phyloP scores from a whole-genome alignment of 2,797 vertebrate genomes.

The Octomys mimax region DNA sequence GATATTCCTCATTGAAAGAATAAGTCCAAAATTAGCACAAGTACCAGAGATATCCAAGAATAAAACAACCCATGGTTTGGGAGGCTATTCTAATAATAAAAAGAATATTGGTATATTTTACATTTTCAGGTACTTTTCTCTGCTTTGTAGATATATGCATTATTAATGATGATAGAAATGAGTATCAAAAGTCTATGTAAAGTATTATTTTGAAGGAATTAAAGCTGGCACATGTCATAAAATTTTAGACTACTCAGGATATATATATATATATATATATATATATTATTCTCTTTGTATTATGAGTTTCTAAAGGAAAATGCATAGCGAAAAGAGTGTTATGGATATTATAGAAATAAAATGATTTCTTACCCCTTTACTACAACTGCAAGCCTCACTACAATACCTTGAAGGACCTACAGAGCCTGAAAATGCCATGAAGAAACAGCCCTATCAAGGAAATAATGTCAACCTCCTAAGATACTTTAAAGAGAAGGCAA shows the following conservation, averaged over 20 bases:
- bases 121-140: not conserved
- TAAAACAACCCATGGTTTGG: not conserved
- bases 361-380: not conserved
- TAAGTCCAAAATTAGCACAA: not conserved
- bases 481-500: not conserved
- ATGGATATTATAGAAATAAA: not conserved
- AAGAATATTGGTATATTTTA: not conserved
- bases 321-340: not conserved
- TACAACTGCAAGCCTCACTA: not conserved
- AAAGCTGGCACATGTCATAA: not conserved
- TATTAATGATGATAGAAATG: not conserved
- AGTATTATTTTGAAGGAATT: not conserved
- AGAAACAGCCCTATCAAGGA: not conserved
- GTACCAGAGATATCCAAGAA: not conserved
- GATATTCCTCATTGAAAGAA: not conserved
- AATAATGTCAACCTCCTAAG: not conserved
- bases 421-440: not conserved
- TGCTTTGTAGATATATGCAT: not conserved
- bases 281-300: not conserved
- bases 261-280: not conserved
- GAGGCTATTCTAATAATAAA: not conserved
- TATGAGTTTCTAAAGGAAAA: not conserved
- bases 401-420: not conserved
- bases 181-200: rapidly evolving
- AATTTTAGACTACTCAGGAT: not conserved